Evolutionary conservation across 2,797 vertebrate species (phyloP), one percentile per base, ranked within the genome.

Genomic region (Cyclopterus lumpus): DNA sequence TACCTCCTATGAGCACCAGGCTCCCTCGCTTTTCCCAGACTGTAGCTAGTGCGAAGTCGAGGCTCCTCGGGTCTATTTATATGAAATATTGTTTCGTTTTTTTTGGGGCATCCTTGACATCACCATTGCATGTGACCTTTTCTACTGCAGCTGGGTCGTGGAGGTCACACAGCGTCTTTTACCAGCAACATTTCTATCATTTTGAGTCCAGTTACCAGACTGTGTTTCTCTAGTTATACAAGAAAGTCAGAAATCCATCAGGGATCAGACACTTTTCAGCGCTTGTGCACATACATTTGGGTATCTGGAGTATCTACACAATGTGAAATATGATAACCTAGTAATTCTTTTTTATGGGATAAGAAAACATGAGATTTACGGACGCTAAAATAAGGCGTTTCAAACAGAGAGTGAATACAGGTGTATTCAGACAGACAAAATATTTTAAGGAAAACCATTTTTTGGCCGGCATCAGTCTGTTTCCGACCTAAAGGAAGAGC

Each of bases 1-100:
- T 6, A 8, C 51, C 53, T 83, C 77, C 75, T 67, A 40, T 34
- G 68, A 79, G 72, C 62, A 59, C 32, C 77, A 68, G 22, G 60
- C 53, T 71, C 22, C n/a, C 60, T n/a, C 62, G 28, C 71, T 8
- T 1, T 65, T 48, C n/a, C 22, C 28, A 70, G 32, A 28, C 18
- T 26, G 26, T 28, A 15, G 15, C n/a, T 28, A n/a, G 28, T 9
- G 30, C 1, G 16, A 66, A 53, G 48, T 20, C 38, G 10, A 58
- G 36, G 22, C n/a, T 36, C 28, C 12, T 9, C 32, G 8, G 61
- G 24, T 61, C 3, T n/a, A n/a, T 48, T 54, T 24, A n/a, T 63
- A 42, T 51, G 20, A 44, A 48, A 54, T 8, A 20, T 8, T 30
- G 14, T 48, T 42, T 16, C 3, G 38, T 8, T 63, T 22, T 4